phyloP scores from a whole-genome alignment of 2,797 vertebrate genomes.

The Macrochelys suwanniensis region DNA sequence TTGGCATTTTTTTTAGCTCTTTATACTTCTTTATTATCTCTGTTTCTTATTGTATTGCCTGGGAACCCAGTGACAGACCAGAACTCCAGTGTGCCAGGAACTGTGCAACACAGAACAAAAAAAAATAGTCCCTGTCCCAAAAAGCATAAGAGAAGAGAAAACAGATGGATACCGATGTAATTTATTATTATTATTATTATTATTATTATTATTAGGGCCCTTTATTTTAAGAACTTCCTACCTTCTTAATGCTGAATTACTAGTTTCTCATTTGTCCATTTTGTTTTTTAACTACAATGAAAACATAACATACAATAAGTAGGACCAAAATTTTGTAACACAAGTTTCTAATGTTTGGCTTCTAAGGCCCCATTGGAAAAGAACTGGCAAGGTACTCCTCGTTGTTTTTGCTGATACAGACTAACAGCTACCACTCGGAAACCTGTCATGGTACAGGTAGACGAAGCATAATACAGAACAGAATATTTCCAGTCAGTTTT shows the following conservation, averaged over 20 bases:
- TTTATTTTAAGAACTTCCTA: conserved; percentile 22
- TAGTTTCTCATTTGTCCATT: conserved; percentile 17
- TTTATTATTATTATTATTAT: conserved; percentile 18
- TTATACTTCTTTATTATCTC: conserved; percentile 39
- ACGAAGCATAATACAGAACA: conserved; percentile 20
- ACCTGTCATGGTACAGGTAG: conserved; percentile 4
- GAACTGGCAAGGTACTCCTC: neutral
- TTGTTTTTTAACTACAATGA: neutral
- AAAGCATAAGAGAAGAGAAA: neutral
- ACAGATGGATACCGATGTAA: neutral
- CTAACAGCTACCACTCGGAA: no score
- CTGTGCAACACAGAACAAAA: neutral
- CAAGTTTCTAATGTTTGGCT: conserved; percentile 16
- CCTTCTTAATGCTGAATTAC: neutral
- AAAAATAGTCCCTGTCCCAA: neutral
- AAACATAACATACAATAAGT: neutral
- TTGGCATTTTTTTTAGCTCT: neutral
- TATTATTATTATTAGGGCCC: conserved; percentile 27
- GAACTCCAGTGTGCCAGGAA: neutral
- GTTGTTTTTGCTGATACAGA: no score
- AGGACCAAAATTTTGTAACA: conserved; percentile 53
- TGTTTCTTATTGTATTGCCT: neutral
- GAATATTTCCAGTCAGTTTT: conserved; percentile 46
- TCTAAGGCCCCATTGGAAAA: conserved; percentile 16
- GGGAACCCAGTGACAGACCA: neutral